Evolutionary conservation across 2,113 vertebrate genomes (phyloP).

Genomic region (Lampris incognitus): DNA sequence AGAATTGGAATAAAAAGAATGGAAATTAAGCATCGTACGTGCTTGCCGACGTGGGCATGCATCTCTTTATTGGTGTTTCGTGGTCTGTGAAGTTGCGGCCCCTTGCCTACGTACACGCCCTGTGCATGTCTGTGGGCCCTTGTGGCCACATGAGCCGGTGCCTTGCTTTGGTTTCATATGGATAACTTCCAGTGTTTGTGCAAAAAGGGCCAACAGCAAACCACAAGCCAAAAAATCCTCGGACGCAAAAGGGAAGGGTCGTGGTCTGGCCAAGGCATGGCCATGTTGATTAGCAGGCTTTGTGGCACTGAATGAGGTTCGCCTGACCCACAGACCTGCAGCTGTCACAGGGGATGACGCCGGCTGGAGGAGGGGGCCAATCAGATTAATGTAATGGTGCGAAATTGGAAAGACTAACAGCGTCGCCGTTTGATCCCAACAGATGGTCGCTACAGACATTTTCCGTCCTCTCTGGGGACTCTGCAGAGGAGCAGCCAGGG

Average conservation of each 20-base stretch:
- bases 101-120: background rate
- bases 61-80: background rate
- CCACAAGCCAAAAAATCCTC: background rate
- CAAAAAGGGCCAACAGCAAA: background rate
- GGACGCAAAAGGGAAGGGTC: conserved; percentile 8
- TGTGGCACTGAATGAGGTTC: conserved; percentile 22
- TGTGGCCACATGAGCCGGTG: background rate
- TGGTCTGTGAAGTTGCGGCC: background rate
- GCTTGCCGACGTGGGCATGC: background rate
- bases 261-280: conserved; percentile 3
- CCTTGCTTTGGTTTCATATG: background rate
- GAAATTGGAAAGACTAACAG: conserved; percentile 22
- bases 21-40: background rate
- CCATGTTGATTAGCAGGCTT: conserved; percentile 20
- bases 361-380: conserved; percentile 10
- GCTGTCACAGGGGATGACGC: conserved; percentile 25
- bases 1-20: no score
- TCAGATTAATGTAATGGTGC: conserved; percentile 42
- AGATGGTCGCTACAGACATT: conserved; percentile 46
- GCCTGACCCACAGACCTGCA: conserved; percentile 32
- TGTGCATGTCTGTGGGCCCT: background rate
- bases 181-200: background rate
- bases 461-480: conserved; percentile 29
- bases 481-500: conserved; percentile 6
- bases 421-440: conserved; percentile 33